phyloP scores from a whole-genome alignment of 2,113 vertebrate species.

The Atlantisia rogersi region DNA sequence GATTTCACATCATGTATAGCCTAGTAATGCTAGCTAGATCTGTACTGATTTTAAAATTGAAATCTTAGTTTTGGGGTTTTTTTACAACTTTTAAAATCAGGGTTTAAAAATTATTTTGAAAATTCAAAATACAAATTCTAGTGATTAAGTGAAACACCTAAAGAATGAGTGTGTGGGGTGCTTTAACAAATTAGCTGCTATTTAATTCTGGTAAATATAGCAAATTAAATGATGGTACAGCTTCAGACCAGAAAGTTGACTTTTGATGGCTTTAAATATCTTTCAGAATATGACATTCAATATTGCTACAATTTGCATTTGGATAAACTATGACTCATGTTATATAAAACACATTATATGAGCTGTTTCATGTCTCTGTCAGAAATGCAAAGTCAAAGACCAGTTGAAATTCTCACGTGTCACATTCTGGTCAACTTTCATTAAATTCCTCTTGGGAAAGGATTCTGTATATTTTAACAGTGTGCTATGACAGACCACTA shows the following conservation, averaged over 20 bases:
- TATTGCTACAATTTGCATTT: neutral
- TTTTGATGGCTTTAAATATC: neutral
- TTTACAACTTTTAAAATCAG: neutral
- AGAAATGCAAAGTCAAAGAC: neutral
- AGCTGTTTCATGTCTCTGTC: neutral
- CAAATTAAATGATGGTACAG: neutral
- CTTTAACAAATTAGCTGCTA: neutral
- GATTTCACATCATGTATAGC: neutral
- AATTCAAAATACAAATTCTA: neutral
- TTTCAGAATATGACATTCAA: neutral
- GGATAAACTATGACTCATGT: neutral
- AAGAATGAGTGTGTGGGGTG: neutral
- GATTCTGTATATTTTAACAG: neutral
- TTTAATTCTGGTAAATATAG: neutral
- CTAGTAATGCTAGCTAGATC: neutral
- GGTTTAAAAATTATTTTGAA: neutral
- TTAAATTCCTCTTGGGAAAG: neutral
- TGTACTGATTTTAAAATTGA: neutral
- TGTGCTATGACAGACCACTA: neutral
- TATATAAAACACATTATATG: neutral
- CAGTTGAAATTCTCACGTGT: neutral
- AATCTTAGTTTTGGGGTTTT: neutral
- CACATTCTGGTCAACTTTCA: neutral
- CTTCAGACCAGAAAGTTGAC: neutral
- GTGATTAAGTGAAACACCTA: neutral